These are phyloP conservation scores for Aphyosemion australe DNA, from an alignment of 2,113 vertebrate species.

Conservation along the genomic window DNA sequence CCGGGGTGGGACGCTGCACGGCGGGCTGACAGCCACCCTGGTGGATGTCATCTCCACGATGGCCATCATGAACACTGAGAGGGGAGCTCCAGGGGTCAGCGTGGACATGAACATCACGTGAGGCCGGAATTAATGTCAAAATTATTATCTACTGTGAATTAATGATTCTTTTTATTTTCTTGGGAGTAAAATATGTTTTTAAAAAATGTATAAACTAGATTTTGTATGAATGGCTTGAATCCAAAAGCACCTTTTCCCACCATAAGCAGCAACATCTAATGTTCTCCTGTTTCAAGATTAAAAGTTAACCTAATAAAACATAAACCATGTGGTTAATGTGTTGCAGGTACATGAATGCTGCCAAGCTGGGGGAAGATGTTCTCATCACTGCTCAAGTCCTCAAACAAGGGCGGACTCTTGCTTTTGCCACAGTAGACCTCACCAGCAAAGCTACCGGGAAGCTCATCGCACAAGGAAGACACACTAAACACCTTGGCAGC, in stretches of 20 bases:
- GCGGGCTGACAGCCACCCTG: conserved; percentile 91
- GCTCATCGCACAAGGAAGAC: conserved; percentile 92
- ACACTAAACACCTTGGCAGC: conserved; percentile 90
- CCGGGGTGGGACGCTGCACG: conserved; percentile 86
- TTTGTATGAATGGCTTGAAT: too few relatives aligned
- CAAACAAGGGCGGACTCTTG: conserved; percentile 89
- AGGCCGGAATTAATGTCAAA: conserved; percentile 23
- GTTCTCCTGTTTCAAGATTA: neutral
- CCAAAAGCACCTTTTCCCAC: too few relatives aligned
- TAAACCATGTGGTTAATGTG: neutral
- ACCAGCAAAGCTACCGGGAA: conserved; percentile 90
- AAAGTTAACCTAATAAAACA: conserved; percentile 1
- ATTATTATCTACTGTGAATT: neutral
- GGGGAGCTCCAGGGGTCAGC: conserved; percentile 87
- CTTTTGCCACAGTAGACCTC: conserved; percentile 91
- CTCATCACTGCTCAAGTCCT: conserved; percentile 92
- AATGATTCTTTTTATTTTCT: too few relatives aligned
- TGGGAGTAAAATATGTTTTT: too few relatives aligned
- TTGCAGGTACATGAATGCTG: conserved; percentile 90
- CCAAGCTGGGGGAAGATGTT: conserved; percentile 91
- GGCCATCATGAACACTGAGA: conserved; percentile 86
- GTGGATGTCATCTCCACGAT: conserved; percentile 88
- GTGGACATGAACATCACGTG: conserved; percentile 98
- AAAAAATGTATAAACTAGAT: too few relatives aligned
- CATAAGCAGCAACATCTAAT: neutral